phyloP scores from a whole-genome alignment of 35 echinoderm and acorn worm genomes.

The Ophioderma brevispina region DNA sequence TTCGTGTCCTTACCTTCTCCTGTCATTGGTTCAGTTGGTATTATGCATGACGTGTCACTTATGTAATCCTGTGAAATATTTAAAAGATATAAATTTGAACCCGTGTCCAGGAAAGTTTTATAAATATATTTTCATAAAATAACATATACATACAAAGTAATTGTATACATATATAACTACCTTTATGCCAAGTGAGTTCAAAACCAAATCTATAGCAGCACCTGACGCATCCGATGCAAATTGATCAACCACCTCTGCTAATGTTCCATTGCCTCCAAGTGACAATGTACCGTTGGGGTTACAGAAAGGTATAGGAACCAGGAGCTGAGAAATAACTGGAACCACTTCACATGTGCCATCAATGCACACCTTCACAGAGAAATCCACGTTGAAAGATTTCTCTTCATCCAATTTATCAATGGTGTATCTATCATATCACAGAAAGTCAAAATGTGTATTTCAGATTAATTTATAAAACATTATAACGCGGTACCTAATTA shows the following conservation, averaged over 20 bases:
- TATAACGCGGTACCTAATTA: too few relatives aligned
- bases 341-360: background rate
- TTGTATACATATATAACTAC: background rate
- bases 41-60: background rate
- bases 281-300: background rate
- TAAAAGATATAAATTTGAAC: too few relatives aligned
- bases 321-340: background rate
- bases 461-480: too few relatives aligned
- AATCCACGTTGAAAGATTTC: conserved; percentile 9
- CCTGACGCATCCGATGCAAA: background rate
- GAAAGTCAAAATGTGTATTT: background rate
- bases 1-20: background rate
- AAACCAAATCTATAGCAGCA: background rate
- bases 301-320: conserved; percentile 19
- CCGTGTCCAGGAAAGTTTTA: too few relatives aligned
- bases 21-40: background rate
- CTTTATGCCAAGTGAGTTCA: background rate
- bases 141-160: too few relatives aligned
- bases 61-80: background rate
- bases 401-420: conserved; percentile 4
- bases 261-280: background rate
- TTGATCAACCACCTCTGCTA: background rate
- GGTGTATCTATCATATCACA: background rate
- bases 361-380: background rate
- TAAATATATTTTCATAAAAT: too few relatives aligned